Base-by-base conservation (phyloP, 2,888 invertebrate species). In the Drosophila crucigera region DNA sequence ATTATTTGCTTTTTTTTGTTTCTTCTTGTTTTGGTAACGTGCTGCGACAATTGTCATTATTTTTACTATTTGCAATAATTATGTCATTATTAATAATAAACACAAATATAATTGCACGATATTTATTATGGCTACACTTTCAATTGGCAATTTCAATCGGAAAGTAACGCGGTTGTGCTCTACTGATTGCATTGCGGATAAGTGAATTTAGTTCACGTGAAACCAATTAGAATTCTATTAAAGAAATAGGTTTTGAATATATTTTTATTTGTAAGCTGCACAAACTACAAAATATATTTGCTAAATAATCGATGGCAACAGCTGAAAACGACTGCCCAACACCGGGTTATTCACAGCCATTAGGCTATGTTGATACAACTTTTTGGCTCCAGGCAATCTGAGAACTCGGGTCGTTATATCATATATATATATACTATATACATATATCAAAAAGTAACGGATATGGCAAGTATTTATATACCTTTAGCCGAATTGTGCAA, bases 131-230 rank as follows among this genome's bases (percentile, higher is more conserved):
- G 25, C 22, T 7, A 4, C 14, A 43, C 30, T 65, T 59, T 47
- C 25, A 74, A 55, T 67, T 59, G 55, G 16, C 47, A 16, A 41
- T 60, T 60, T 30, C 30, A 61, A 47, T 47, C 43, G 22, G 6
- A 5, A 43, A 22, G 41, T 9, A 9, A 2, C 25, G 9, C 16
- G 14, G 66, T 60, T 72, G 53, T 4, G 67, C 54, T 62, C 50
- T 19, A 54, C 56, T 58, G 43, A 31, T 43, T 28, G 10, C 54
- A 43, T 16, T 19, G 25, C 2, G 25, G 28, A n/a, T 16, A 55
- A 25, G 19, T 64, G 10, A 16, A 41, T 59, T 53, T 10, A 0
- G 9, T 6, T 14, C 80, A 78, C 80, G 62, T 68, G 72, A 62
- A 68, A 22, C 2, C 9, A 35, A 72, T 76, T 71, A 52, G 19